A percentile compares a stretch with the other conserved stretches of the same genome.
Conservation (phyloP, 2,113 vertebrate species). For the Talpa occidentalis region DNA sequence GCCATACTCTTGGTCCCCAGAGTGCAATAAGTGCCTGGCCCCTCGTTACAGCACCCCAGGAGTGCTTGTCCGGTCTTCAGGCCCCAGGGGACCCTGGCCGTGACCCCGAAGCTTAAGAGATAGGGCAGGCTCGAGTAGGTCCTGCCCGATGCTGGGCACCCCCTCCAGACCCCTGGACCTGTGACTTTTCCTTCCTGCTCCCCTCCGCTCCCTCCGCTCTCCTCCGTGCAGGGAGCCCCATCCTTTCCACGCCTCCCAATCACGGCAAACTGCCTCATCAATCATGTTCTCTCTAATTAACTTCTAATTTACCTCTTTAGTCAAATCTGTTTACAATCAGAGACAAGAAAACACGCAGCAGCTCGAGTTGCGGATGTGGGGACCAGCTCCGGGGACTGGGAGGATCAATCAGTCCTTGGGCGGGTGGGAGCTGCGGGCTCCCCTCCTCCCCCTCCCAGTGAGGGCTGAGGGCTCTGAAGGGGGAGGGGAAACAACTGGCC, state of each 20-base stretch:
- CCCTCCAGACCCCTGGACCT: not conserved
- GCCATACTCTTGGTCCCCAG: not conserved
- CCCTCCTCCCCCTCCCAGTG: no score
- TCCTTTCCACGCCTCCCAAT: constrained; percentile 74
- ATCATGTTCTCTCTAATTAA: constrained; percentile 87
- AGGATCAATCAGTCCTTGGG: constrained; percentile 18
- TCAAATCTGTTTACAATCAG: constrained; percentile 86
- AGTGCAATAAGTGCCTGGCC: not conserved
- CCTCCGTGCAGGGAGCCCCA: constrained; percentile 35
- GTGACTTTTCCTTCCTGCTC: not conserved
- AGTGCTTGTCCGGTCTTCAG: not conserved
- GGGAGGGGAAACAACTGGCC: not conserved
- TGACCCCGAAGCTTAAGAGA: not conserved
- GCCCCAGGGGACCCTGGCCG: not conserved
- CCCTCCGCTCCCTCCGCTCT: not conserved
- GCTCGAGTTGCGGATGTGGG: not conserved
- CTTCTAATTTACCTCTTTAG: constrained; percentile 88
- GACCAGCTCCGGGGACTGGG: not conserved
- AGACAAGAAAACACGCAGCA: constrained; percentile 80
- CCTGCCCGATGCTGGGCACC: not conserved
- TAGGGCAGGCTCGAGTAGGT: not conserved
- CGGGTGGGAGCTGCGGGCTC: not conserved
- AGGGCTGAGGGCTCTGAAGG: not conserved
- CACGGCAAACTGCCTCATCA: constrained; percentile 81
- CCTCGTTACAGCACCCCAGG: not conserved